These are phyloP conservation scores for Trypoxylus dichotomus DNA, from an alignment of 1,140 invertebrate species.

Conservation along the genomic window DNA sequence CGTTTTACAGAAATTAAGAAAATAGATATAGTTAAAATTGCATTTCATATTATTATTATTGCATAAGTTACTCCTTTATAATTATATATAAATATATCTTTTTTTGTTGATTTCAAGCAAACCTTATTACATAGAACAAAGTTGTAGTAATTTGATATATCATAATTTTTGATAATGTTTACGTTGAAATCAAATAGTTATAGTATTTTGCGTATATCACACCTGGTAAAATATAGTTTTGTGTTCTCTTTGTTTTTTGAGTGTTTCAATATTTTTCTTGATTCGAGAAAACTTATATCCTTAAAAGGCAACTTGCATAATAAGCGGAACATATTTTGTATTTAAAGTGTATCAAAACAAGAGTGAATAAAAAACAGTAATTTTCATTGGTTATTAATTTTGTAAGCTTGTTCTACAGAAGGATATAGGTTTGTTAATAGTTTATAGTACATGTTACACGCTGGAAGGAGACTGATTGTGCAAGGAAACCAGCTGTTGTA, in stretches of 20 bases:
- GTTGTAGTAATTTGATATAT: constrained; percentile 34
- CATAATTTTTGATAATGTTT: constrained; percentile 36
- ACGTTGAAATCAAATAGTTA: constrained; percentile 46
- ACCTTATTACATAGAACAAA: constrained; percentile 34
- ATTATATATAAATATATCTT: constrained; percentile 24
- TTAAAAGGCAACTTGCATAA: constrained; percentile 18
- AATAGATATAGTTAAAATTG: constrained; percentile 46
- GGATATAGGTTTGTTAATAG: constrained; percentile 41
- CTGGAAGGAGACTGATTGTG: constrained; percentile 52
- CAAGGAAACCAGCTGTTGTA: constrained; percentile 50
- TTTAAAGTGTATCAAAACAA: neutral
- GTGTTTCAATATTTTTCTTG: constrained; percentile 39
- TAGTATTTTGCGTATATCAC: constrained; percentile 42
- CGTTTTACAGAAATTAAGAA: constrained; percentile 33
- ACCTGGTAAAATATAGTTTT: constrained; percentile 45
- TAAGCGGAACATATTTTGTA: neutral
- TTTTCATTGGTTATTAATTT: constrained; percentile 1
- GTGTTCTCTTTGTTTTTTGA: constrained; percentile 39
- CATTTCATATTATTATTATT: constrained; percentile 44
- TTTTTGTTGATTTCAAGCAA: constrained; percentile 41
- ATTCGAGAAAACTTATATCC: constrained; percentile 29
- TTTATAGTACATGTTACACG: constrained; percentile 50
- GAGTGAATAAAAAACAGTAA: neutral
- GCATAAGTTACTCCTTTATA: constrained; percentile 31
- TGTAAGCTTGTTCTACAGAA: constrained; percentile 31